phyloP scores from a whole-genome alignment of 2,113 vertebrate genomes.

The Gavialis gangeticus region DNA sequence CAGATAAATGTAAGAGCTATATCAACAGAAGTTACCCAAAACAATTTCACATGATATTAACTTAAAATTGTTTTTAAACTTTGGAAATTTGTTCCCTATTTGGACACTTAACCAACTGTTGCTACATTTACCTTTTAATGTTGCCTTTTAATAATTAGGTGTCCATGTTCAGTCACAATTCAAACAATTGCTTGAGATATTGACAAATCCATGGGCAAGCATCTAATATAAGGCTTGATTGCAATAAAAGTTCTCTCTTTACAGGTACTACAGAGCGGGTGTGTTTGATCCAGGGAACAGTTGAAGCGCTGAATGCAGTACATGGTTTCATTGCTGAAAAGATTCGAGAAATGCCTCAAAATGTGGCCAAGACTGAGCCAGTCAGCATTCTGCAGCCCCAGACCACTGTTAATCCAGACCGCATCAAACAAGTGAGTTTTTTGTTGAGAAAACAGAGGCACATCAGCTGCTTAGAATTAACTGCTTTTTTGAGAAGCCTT shows the following conservation, averaged over 20 bases:
- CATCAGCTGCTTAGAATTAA: slow-evolving; percentile 57
- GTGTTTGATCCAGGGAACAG: slow-evolving; percentile 99
- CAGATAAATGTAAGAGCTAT: background rate
- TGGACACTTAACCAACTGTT: background rate
- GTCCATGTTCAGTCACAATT: background rate
- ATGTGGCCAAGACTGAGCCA: slow-evolving; percentile 97
- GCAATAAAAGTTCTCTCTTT: slow-evolving; percentile 42
- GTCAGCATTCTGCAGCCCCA: slow-evolving; percentile 99
- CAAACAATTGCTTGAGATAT: background rate
- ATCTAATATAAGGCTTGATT: background rate
- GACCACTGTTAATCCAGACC: slow-evolving; percentile 98
- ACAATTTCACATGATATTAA: background rate
- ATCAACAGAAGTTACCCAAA: background rate
- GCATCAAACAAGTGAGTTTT: slow-evolving; percentile 98
- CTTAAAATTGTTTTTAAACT: background rate
- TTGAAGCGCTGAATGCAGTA: slow-evolving; percentile 98
- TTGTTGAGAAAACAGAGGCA: slow-evolving; percentile 74
- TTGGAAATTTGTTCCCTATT: background rate
- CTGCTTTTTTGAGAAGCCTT: slow-evolving; percentile 50
- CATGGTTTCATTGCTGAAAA: slow-evolving; percentile 99
- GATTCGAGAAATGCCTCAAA: slow-evolving; percentile 99
- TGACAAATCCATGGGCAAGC: background rate
- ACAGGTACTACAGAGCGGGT: slow-evolving; percentile 98
- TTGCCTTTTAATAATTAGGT: background rate
- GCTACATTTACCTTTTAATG: background rate